Base-by-base conservation (phyloP, 1,140 invertebrate species). In the Macrostomum lignano region DNA sequence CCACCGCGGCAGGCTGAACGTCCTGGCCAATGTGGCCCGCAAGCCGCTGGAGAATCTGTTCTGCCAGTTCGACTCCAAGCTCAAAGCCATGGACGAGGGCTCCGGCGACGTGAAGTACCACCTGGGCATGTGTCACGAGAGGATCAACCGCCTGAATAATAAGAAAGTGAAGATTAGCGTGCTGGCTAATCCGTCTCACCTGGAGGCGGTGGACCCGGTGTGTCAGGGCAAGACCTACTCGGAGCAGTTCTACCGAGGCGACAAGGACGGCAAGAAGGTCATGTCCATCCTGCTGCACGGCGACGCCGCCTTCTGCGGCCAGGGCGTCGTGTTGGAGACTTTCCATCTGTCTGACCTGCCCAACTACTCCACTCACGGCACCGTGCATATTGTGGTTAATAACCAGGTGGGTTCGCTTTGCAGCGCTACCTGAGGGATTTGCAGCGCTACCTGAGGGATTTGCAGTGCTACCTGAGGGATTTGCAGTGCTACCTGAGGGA, bases 41-140 rank as follows among this genome's bases (percentile, higher is more conserved):
- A 94, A 96, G 60, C 86, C 91, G 4, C 62, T 98, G 21, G 78
- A 81, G 50, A 81, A 93, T 52, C 76, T 98, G 46, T 91, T 98
- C 49, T 82, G 79, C 2, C 88, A 96, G 57, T 98, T 98, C 51
- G 79, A 79, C 48, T 81, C 77, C 38, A 52, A 58, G 31, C 65
- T 96, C 20, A 79, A 93, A 63, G 75, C 82, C n/a, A 75, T 75
- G 38, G 88, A 96, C 64, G 86, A 84, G 72, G 84, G 82, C 32
- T 93, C 82, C 38, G 91, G 88, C 47, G 91, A 98, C 65, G 91
- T 98, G 0, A 98, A 98, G 61, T 98, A 96, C 59, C 91, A 98
- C 62, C 67, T 98, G 51, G 91, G 91, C 35, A 93, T 88, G 30
- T 93, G 81, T 50, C 84, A 88, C 51, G 84, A 96, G 61, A 70